Evolutionary conservation across 1,140 invertebrate species (phyloP).

Genomic region (Diorhabda sublineata): DNA sequence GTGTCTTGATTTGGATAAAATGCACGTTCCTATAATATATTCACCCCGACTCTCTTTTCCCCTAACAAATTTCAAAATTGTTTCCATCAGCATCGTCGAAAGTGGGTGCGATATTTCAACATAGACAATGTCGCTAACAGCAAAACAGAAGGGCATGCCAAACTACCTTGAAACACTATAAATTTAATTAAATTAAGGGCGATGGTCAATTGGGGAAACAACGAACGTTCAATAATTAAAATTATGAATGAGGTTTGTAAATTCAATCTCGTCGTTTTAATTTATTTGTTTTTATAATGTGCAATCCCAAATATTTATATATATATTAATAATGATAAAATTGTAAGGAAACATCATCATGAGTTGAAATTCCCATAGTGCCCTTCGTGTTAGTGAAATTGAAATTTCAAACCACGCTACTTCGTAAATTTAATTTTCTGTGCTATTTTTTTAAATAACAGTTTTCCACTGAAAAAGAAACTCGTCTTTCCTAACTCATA

Average conservation of each 20-base stretch:
- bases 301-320: too few relatives aligned
- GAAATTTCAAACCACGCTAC: not conserved
- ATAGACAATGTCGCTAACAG: constrained; percentile 2
- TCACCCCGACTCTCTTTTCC: not conserved
- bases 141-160: not conserved
- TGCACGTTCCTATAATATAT: not conserved
- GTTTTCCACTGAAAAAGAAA: not conserved
- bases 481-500: not conserved
- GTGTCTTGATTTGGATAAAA: not conserved
- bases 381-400: not conserved
- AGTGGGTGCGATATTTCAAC: constrained; percentile 1
- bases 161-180: not conserved
- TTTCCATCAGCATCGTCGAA: not conserved
- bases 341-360: too few relatives aligned
- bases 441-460: not conserved
- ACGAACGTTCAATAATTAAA: not conserved
- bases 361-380: too few relatives aligned
- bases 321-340: too few relatives aligned
- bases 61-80: not conserved
- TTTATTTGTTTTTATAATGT: too few relatives aligned
- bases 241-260: not conserved
- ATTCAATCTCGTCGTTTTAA: too few relatives aligned
- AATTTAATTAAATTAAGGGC: constrained; percentile 1
- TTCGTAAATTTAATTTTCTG: not conserved
- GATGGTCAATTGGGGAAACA: not conserved